Evolutionary conservation across 2,797 vertebrate species (phyloP).

Genomic region (Smutsia temminckii): DNA sequence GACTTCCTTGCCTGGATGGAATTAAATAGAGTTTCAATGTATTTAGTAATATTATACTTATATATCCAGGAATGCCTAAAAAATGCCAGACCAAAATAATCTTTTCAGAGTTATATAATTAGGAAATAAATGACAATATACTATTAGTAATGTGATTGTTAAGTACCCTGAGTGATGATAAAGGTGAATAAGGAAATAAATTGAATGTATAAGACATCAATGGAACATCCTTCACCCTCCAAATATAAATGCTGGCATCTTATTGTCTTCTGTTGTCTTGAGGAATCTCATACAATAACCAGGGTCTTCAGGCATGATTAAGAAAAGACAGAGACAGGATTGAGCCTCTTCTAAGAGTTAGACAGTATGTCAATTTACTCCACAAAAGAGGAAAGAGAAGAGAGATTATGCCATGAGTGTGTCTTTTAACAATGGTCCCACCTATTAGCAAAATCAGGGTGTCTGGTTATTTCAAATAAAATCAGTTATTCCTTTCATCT

Average conservation of each 20-base stretch:
- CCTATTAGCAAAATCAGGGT: background rate
- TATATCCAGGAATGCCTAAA: background rate
- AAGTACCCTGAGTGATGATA: background rate
- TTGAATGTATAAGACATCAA: background rate
- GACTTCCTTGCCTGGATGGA: background rate
- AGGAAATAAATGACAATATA: background rate
- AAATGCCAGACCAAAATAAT: background rate
- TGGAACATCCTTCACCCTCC: background rate
- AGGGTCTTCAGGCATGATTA: background rate
- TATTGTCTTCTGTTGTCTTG: background rate
- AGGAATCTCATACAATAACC: background rate
- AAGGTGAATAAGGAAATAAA: background rate
- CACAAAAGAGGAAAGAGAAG: background rate
- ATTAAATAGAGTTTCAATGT: background rate
- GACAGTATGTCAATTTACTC: background rate
- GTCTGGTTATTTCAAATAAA: background rate
- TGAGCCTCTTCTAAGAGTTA: background rate
- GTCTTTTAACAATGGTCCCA: background rate
- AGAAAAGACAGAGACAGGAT: background rate
- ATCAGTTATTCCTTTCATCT: background rate
- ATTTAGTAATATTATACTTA: background rate
- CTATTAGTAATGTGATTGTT: background rate
- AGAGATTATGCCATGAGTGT: background rate
- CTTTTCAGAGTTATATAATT: background rate
- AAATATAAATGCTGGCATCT: background rate